A percentile compares a stretch with the other conserved stretches of the same genome.
phyloP scores from a whole-genome alignment of 1,140 invertebrate genomes.

The Babylonia areolata region DNA sequence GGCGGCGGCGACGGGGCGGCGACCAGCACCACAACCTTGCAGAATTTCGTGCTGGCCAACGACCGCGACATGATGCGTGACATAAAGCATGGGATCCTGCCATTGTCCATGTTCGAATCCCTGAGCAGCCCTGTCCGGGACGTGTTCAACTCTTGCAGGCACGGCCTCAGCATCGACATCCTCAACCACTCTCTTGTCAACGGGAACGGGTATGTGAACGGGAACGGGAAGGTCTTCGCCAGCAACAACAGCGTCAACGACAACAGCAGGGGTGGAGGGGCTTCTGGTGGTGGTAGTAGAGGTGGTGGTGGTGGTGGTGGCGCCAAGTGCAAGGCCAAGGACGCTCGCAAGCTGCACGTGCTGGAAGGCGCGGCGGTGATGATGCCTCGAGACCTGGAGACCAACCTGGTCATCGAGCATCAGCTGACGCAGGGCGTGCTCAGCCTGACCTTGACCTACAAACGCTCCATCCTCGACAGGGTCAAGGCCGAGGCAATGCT shows the following conservation, averaged over 20 bases:
- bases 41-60: constrained; percentile 29
- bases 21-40: not conserved
- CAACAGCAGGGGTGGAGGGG: not conserved
- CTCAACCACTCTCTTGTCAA: not conserved
- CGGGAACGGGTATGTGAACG: not conserved
- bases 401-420: constrained; percentile 20
- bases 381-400: constrained; percentile 23
- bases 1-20: not conserved
- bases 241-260: too few species aligned
- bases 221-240: too few species aligned
- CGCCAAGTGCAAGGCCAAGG: not conserved
- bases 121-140: not conserved
- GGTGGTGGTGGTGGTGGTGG: not conserved
- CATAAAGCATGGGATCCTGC: not conserved
- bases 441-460: not conserved
- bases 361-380: not conserved
- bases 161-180: constrained; percentile 17
- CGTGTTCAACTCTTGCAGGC: not conserved
- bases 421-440: not conserved
- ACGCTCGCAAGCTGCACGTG: not conserved
- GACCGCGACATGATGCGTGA: not conserved
- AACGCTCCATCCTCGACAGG: not conserved
- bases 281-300: too few species aligned
- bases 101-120: constrained; percentile 7
- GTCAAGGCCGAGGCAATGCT: not conserved